Evolutionary conservation across 2,113 vertebrate genomes (phyloP), one percentile per base, ranked within the genome.

Genomic region (Clarias macrocephalus): DNA sequence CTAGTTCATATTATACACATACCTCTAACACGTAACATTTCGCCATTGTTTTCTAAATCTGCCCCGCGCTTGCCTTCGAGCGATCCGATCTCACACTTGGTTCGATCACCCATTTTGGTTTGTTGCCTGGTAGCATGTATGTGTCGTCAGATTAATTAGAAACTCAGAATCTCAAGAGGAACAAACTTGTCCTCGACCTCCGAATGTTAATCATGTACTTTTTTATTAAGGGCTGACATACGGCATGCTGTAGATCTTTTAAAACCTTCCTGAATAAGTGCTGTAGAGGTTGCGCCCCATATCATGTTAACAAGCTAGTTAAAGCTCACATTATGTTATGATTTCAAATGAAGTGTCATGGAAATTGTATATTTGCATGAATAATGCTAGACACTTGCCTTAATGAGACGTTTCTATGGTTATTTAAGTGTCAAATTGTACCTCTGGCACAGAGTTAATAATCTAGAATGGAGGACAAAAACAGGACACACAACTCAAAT

Each of bases 361-460:
- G n/a, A 63, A 63, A 19, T 85, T 59, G 13, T 60, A 65, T 52
- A 77, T 85, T 54, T n/a, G 8, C 59, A 63, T 48, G 23, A 33
- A 62, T 42, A 37, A 19, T 37, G 11, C 82, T 52, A 3, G 12
- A 77, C 66, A 56, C 1, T 19, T 0, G 25, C 25, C 56, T 60
- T 87, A 81, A 83, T 84, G 70, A 88, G 80, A 88, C 60, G 54
- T 76, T 83, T 82, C 70, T 65, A 85, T 73, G 82, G 68, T 68
- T 88, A 54, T 83, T 65, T 87, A 28, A 70, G 33, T 85, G 80
- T 56, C 85, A 72, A 85, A 83, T 75, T 80, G 60, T 82, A 56
- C 85, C 33, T 83, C 68, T 62, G 68, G 60, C 75, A 80, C n/a
- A 23, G 88, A 91, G 70, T 85, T 90, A 89, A 91, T 89, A 75